Conservation (phyloP, 2,888 invertebrate genomes). For the Acanthosepion pharaonis region DNA sequence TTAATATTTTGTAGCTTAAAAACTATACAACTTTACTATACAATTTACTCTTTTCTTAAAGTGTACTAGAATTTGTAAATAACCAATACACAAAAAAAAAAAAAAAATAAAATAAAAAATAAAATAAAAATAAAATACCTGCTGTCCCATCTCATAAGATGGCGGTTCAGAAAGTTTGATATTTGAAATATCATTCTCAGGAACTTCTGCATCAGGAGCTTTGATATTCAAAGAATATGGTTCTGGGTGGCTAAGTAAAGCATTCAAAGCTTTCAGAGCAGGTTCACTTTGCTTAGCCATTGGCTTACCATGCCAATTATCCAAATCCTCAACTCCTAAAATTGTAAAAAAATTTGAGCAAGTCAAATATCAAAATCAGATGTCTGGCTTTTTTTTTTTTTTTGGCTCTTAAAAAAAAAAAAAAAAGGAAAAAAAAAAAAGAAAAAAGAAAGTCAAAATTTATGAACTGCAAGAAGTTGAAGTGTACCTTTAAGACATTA, state of each 20-base stretch:
- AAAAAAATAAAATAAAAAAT: not conserved
- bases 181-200: constrained; percentile 83
- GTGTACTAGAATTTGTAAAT: no score
- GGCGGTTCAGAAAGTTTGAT: constrained; percentile 87
- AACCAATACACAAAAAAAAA: no score
- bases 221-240: constrained; percentile 80
- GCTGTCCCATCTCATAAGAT: constrained; percentile 81
- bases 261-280: constrained; percentile 77
- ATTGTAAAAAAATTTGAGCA: not conserved
- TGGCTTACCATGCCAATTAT: constrained; percentile 99
- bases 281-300: constrained; percentile 87
- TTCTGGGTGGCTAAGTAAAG: constrained; percentile 82
- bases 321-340: constrained; percentile 90
- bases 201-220: constrained; percentile 82
- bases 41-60: no score
- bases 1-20: no score
- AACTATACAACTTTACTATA: no score
- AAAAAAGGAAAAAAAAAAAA: no score
- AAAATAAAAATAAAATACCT: constrained; percentile 62
- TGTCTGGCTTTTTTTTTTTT: no score
- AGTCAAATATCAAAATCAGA: no score
- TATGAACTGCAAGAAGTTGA: no score
- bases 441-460: no score
- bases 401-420: no score
- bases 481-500: no score